These are phyloP conservation scores for Colletes gigas DNA, from an alignment of 1,140 invertebrate species.

Conservation along the genomic window DNA sequence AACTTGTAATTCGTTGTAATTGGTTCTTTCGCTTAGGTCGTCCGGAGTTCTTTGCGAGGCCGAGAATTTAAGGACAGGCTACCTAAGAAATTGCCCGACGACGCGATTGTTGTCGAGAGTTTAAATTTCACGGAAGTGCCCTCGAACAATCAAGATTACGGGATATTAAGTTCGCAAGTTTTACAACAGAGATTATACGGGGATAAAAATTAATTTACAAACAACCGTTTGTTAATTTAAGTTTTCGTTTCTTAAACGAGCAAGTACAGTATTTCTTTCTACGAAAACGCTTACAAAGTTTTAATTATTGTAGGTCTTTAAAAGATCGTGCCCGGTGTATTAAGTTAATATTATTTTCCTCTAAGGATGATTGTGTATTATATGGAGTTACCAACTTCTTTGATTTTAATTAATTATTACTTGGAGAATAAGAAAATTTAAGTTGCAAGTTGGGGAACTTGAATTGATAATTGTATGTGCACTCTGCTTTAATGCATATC, in stretches of 20 bases:
- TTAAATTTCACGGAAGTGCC: no score
- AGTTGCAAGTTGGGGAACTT: no score
- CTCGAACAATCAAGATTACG: no score
- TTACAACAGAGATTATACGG: not conserved
- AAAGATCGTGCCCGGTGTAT: not conserved
- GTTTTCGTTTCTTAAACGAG: slow-evolving; percentile 1
- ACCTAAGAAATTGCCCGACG: not conserved
- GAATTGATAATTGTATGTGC: not conserved
- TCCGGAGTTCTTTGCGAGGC: not conserved
- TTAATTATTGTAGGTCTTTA: not conserved
- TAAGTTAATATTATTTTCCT: no score
- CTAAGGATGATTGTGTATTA: no score
- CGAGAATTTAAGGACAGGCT: not conserved
- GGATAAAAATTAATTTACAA: slow-evolving; percentile 14
- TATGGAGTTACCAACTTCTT: no score
- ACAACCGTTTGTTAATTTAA: slow-evolving; percentile 9
- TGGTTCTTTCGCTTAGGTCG: slow-evolving; percentile 18
- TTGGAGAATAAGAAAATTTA: no score
- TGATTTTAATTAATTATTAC: no score
- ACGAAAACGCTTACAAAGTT: not conserved
- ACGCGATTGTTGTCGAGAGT: not conserved
- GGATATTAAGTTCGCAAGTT: not conserved
- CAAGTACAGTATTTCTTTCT: not conserved
- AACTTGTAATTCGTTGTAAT: slow-evolving; percentile 50
- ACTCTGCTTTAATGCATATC: not conserved